Percentiles rank a stretch among this genome's conserved stretches.
phyloP scores from a whole-genome alignment of 2,888 invertebrate species.

The Hydrotaea cyrtoneurina region DNA sequence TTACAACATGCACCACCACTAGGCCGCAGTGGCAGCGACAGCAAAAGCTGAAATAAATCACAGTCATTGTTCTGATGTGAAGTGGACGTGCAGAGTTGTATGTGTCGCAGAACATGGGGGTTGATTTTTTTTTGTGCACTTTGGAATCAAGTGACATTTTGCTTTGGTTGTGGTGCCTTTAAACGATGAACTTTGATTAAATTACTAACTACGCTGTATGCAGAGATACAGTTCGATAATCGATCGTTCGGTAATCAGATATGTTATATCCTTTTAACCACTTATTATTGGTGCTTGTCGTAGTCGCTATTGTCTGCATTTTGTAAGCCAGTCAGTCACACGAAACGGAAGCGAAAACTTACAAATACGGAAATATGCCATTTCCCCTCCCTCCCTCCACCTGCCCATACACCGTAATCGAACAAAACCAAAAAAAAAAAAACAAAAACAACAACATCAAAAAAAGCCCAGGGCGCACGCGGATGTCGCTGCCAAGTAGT shows the following conservation, averaged over 20 bases:
- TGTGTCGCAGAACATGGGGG: background rate
- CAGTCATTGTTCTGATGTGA: background rate
- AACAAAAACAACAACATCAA: too few relatives aligned
- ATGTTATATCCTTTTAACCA: slow-evolving; percentile 70
- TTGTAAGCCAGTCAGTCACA: background rate
- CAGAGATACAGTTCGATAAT: slow-evolving; percentile 53
- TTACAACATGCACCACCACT: background rate
- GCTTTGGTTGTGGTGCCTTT: background rate
- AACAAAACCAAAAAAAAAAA: too few relatives aligned
- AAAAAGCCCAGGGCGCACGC: background rate
- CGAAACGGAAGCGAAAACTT: slow-evolving; percentile 73
- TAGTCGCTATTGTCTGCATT: too few relatives aligned
- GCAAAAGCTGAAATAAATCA: background rate
- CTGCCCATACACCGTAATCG: background rate
- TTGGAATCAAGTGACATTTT: slow-evolving; percentile 23
- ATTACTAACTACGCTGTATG: background rate
- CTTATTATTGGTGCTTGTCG: background rate
- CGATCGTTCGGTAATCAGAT: slow-evolving; percentile 69
- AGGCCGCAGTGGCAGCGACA: background rate
- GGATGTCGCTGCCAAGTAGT: background rate
- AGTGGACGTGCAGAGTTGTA: background rate
- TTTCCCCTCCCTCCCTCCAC: background rate
- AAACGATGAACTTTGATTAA: slow-evolving; percentile 12
- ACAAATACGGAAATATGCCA: slow-evolving; percentile 72
- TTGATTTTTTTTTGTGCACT: background rate